Base-by-base conservation (phyloP, 1,140 invertebrate genomes). In the Proales similis region DNA sequence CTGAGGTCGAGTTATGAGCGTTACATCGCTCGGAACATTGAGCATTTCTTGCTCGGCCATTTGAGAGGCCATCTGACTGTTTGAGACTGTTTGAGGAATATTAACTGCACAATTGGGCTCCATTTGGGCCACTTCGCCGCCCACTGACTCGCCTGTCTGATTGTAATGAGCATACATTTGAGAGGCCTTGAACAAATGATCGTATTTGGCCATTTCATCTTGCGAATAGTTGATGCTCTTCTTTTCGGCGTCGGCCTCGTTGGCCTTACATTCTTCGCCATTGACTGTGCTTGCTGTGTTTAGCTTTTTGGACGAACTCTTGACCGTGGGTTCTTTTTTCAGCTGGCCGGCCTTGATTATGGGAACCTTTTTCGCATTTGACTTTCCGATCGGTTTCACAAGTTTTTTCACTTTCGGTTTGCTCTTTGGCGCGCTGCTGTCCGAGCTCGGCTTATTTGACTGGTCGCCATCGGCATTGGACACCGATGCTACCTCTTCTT, bases 201-300 rank as follows among this genome's bases (percentile, higher is more conserved):
- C 51, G 12, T 57, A 57, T 12, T 57, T 57, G 22, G 51, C 51
- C 29, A 57, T 42, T 24, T 57, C 51, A 12, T 57, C 51, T 42
- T 57, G 24, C 0, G 51, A 57, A 12, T 26, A 57, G 20, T 57
- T 57, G 20, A 57, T 57, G 17, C 17, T 38, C 20, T 57, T 22
- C 14, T 36, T 36, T 9, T 36, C 14, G 14, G 9, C 9, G 9
- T 36, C 33, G 9, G 33, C 33, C 9, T 36, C 14, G 9, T 9
- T 14, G 14, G 9, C 33, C 9, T 14, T 36, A 9, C 14, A 9
- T 36, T 9, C 14, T 36, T 36, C 33, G 9, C 9, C 9, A 36
- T 36, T 36, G 9, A 36, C 33, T 36, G 33, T 36, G 14, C 9
- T 9, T 9, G 33, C 9, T 36, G 9, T 36, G 33, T 36, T 36